Evolutionary conservation across 1,140 invertebrate species (phyloP).

Genomic region (Cherax quadricarinatus): DNA sequence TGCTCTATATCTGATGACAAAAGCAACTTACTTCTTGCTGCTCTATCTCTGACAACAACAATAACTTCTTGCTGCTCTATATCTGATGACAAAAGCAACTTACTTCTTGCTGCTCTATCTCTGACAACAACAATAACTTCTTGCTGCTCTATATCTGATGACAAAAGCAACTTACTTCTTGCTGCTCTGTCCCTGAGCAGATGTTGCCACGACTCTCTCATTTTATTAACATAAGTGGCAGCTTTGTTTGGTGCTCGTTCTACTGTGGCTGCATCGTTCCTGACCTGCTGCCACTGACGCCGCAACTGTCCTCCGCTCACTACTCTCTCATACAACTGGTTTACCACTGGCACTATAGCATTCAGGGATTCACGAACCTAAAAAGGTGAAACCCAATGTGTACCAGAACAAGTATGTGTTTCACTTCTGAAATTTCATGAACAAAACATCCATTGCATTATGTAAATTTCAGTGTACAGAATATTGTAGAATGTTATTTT

Average conservation of each 20-base stretch:
- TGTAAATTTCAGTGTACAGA: neutral
- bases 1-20: too few species aligned
- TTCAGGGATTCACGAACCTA: slow-evolving; percentile 66
- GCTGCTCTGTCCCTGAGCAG: slow-evolving; percentile 90
- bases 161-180: slow-evolving; percentile 73
- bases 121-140: slow-evolving; percentile 1
- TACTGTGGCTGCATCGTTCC: slow-evolving; percentile 80
- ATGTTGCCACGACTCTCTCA: slow-evolving; percentile 95
- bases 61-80: too few species aligned
- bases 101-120: neutral
- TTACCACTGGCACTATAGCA: slow-evolving; percentile 65
- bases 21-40: too few species aligned
- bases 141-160: too few species aligned
- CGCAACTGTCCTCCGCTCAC: slow-evolving; percentile 76
- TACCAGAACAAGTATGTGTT: neutral
- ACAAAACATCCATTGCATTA: neutral
- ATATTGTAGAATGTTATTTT: neutral
- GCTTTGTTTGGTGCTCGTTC: slow-evolving; percentile 84
- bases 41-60: too few species aligned
- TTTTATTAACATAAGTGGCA: slow-evolving; percentile 84
- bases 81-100: too few species aligned
- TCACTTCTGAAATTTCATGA: neutral
- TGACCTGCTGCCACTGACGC: slow-evolving; percentile 86
- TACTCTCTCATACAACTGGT: slow-evolving; percentile 62
- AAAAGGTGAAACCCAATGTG: neutral